phyloP scores from a whole-genome alignment of 2,113 vertebrate genomes.

The Dipodomys merriami region DNA sequence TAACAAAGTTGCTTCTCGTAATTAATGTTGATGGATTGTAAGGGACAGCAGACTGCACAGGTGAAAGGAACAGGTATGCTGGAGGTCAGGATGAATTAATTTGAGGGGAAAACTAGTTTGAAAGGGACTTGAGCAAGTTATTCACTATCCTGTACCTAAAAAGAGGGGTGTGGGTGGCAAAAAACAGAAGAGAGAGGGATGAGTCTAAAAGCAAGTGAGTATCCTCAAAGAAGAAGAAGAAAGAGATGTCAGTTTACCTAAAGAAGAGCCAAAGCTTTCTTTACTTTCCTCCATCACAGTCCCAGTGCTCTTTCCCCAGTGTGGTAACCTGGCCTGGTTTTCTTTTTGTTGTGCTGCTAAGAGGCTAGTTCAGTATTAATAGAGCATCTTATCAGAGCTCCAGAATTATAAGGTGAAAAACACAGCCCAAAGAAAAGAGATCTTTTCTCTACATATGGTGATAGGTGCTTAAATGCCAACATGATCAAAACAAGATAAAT shows the following conservation, averaged over 20 bases:
- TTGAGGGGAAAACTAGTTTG: background rate
- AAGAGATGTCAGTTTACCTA: background rate
- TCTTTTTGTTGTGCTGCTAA: background rate
- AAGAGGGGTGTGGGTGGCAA: background rate
- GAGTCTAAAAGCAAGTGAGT: background rate
- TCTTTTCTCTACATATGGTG: background rate
- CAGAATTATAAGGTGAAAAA: conserved; percentile 24
- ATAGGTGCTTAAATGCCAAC: conserved; percentile 61
- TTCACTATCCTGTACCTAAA: background rate
- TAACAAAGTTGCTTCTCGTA: background rate
- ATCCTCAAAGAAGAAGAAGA: background rate
- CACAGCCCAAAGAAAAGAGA: conserved; percentile 6
- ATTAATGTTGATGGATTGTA: background rate
- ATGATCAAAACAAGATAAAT: conserved; percentile 59
- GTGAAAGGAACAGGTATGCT: background rate
- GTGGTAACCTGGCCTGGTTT: background rate
- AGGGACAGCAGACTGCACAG: background rate
- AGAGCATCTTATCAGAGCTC: background rate
- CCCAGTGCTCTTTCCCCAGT: background rate
- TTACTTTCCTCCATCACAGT: background rate
- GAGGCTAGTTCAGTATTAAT: conserved; percentile 18
- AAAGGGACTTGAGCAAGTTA: background rate
- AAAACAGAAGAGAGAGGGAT: background rate
- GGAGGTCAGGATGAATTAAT: background rate
- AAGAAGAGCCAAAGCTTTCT: background rate